These are phyloP conservation scores for Microtus richardsoni DNA, from an alignment of 2,113 vertebrate genomes.

Conservation along the genomic window DNA sequence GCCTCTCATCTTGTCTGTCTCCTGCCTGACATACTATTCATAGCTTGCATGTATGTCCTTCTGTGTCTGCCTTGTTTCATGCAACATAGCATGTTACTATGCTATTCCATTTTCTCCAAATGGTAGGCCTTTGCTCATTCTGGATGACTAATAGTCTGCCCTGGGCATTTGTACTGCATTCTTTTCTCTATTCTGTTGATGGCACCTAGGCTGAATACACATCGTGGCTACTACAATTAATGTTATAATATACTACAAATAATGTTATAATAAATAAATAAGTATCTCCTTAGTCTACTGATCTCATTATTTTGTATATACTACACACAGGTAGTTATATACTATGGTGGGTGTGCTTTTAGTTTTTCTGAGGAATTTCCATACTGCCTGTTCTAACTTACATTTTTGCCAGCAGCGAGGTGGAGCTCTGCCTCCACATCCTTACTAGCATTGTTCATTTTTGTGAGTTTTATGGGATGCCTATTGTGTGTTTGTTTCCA, in stretches of 20 bases:
- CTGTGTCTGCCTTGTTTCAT: not conserved
- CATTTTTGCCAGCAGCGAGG: not conserved
- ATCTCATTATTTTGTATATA: not conserved
- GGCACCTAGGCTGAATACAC: not conserved
- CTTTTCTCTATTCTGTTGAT: not conserved
- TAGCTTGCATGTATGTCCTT: not conserved
- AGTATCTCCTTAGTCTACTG: not conserved
- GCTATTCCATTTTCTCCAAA: not conserved
- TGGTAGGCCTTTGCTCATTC: not conserved
- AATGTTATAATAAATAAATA: no score
- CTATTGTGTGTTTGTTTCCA: not conserved
- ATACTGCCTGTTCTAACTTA: not conserved
- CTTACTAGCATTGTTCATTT: not conserved
- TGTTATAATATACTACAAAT: not conserved
- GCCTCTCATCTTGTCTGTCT: no score
- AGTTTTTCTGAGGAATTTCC: not conserved
- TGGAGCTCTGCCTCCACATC: not conserved
- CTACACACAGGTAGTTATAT: not conserved
- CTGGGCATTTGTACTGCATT: not conserved
- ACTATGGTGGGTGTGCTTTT: not conserved
- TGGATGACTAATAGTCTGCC: not conserved
- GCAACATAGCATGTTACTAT: not conserved
- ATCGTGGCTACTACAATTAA: no score
- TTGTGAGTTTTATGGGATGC: not conserved
- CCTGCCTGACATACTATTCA: not conserved